These are phyloP conservation scores for Dipus sagitta DNA, from an alignment of 2,797 vertebrate genomes.

Conservation along the genomic window DNA sequence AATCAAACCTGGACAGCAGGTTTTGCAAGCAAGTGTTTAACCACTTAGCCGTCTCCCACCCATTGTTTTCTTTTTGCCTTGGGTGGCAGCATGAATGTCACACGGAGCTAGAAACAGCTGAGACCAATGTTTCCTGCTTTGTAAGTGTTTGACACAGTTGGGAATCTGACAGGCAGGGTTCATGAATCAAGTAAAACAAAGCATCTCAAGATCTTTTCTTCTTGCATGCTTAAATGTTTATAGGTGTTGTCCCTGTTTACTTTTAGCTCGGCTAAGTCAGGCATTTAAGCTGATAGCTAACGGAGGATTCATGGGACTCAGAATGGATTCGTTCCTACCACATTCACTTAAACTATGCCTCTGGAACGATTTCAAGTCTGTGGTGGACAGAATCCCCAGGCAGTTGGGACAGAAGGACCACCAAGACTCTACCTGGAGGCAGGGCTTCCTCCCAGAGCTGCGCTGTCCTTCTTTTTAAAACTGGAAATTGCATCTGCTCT, in stretches of 20 bases:
- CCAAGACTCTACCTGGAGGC: background rate
- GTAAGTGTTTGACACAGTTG: background rate
- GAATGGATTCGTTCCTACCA: background rate
- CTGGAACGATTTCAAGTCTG: background rate
- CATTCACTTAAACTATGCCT: background rate
- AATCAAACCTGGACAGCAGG: no score
- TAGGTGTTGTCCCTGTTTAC: background rate
- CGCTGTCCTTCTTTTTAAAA: background rate
- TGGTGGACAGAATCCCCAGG: background rate
- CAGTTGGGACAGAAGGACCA: no score
- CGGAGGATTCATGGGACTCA: background rate
- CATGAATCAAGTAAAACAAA: background rate
- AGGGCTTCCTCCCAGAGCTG: background rate
- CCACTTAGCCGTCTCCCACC: no score
- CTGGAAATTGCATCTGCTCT: background rate
- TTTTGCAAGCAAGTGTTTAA: no score
- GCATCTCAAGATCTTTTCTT: background rate
- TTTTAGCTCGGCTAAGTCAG: background rate
- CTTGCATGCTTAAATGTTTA: background rate
- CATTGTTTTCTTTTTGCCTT: background rate
- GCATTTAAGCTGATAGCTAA: no score
- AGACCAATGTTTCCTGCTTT: background rate
- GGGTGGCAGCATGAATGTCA: background rate
- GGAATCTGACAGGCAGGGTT: background rate
- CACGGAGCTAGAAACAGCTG: background rate